Percentiles rank a stretch among this genome's conserved stretches.
phyloP scores from a whole-genome alignment of 37 sponge, comb jelly and placozoan species.

The Spongilla lacustris region DNA sequence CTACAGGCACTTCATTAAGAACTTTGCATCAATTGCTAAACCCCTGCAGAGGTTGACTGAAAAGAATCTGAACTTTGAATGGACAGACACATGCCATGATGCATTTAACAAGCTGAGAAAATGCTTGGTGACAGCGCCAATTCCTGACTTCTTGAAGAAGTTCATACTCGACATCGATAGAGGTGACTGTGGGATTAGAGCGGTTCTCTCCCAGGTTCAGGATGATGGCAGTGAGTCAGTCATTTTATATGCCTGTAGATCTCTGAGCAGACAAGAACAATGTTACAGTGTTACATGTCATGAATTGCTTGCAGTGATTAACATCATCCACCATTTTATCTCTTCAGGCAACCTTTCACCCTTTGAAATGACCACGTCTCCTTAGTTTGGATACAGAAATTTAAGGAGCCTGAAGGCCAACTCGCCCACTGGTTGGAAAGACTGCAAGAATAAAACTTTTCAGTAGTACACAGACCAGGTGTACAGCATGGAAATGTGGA shows the following conservation, averaged over 20 bases:
- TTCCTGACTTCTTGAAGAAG: background rate
- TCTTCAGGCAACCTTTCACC: background rate
- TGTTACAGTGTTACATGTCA: background rate
- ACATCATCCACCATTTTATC: background rate
- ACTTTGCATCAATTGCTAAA: constrained; percentile 13
- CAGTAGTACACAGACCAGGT: background rate
- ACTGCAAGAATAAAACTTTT: background rate
- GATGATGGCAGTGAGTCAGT: constrained; percentile 1
- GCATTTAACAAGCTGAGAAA: background rate
- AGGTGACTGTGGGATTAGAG: background rate
- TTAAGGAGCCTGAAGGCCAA: background rate
- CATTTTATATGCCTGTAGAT: background rate
- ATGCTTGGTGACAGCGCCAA: background rate
- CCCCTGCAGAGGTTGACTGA: constrained; percentile 24
- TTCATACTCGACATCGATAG: constrained; percentile 6
- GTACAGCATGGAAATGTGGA: background rate
- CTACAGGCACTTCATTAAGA: constrained; percentile 13
- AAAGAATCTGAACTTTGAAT: background rate
- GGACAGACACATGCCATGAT: background rate
- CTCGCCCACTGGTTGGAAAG: background rate
- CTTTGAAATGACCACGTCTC: background rate
- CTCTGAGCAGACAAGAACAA: background rate
- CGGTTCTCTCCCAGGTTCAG: constrained; percentile 10
- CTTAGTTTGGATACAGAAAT: background rate
- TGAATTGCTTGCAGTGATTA: background rate